Base-by-base conservation (phyloP, 2,888 invertebrate genomes). In the Elysia crispata region DNA sequence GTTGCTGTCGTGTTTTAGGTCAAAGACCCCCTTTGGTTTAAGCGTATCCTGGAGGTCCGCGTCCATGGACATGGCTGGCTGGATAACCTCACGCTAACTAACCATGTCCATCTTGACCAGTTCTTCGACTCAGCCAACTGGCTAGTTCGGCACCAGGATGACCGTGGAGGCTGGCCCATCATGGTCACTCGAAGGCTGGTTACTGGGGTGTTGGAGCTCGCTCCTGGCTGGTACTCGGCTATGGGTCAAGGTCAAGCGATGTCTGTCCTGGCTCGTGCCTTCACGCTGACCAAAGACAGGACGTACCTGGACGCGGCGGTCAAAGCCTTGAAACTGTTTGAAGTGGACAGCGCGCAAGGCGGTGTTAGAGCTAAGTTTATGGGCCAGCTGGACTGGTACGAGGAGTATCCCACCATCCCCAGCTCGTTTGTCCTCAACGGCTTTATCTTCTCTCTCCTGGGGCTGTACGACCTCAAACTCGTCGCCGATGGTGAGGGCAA, bases 241-340 rank as follows among this genome's bases (percentile, higher is more conserved):
- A 99, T 99, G 99, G 98, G 97, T 1, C 99, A 99, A 92, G 99
- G 99, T 0, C 99, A 99, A 82, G 93, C 92, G 13, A 96, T 99
- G 86, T 98, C 98, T 0, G 94, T 99, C n/a, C 94, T 99, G 76
- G 95, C 97, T 0, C 94, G 99, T 86, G 98, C 98, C 0, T 98
- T 95, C 93, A 94, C 95, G 92, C 82, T 85, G 72, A 97, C 97
- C 33, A 94, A 94, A 67, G 89, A 93, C 89, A 81, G 86, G n/a
- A 93, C 93, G 80, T 99, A 97, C 92, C 93, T 98, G 84, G 94
- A 95, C 78, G 95, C 97, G 0, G 98, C 98, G 0, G 92, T 95
- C 57, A 94, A 95, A 84, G 98, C 96, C 69, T 94, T 97, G 76
- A 94, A 94, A 87, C 95, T 97, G 50, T 97, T 97, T 90, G 88